phyloP scores from a whole-genome alignment of 1,140 invertebrate species.

The Diabrotica undecimpunctata region DNA sequence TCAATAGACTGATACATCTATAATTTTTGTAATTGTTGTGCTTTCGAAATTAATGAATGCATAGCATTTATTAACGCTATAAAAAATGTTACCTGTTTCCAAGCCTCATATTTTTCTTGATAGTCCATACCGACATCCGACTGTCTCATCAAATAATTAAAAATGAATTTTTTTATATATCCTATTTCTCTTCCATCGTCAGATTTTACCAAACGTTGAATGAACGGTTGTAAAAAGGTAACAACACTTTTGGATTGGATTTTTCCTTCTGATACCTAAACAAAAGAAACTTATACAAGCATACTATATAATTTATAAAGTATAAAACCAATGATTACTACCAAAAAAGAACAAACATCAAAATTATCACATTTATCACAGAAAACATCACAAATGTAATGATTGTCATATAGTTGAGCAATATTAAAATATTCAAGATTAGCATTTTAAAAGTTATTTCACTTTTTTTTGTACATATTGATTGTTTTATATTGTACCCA shows the following conservation, averaged over 20 bases:
- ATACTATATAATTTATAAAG: slow-evolving; percentile 14
- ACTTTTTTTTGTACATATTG: too few relatives aligned
- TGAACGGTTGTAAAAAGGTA: slow-evolving; percentile 62
- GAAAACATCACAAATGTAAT: too few relatives aligned
- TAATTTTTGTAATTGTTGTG: too few relatives aligned
- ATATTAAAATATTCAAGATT: too few relatives aligned
- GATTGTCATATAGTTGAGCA: too few relatives aligned
- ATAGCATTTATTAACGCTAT: too few relatives aligned
- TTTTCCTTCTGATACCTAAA: slow-evolving; percentile 60
- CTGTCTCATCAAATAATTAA: slow-evolving; percentile 70
- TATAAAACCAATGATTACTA: neutral
- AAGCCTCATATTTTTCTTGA: slow-evolving; percentile 62
- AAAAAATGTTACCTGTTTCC: slow-evolving; percentile 53
- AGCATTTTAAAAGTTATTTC: too few relatives aligned
- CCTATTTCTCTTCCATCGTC: slow-evolving; percentile 55
- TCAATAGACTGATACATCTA: too few relatives aligned
- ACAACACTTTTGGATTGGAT: slow-evolving; percentile 55
- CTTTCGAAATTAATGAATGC: too few relatives aligned
- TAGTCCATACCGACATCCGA: slow-evolving; percentile 69
- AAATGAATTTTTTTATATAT: slow-evolving; percentile 59
- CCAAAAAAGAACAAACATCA: neutral
- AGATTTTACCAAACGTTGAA: slow-evolving; percentile 54
- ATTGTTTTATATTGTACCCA: too few relatives aligned
- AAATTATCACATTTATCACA: too few relatives aligned
- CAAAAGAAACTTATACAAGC: slow-evolving; percentile 28